Evolutionary conservation across 2,888 invertebrate genomes (phyloP), one percentile per base, ranked within the genome.

Genomic region (Villa cingulata): DNA sequence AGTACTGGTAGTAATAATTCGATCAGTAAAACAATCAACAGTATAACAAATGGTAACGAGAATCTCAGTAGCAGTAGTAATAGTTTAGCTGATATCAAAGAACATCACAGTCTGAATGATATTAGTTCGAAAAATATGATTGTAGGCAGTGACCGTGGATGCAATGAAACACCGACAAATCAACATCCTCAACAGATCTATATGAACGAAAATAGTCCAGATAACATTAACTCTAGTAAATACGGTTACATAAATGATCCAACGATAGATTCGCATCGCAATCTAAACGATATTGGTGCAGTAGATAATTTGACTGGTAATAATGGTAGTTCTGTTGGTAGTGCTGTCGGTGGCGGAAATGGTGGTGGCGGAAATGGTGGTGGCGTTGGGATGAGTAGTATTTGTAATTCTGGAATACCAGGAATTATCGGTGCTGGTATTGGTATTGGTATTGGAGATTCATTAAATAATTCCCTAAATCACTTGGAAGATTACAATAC

Each of bases 401-500:
- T 32, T 7, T 6, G 7, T 23, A 4, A 4, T 6, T 9, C 12
- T 32, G 29, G 12, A 12, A 32, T 32, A 12, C 12, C 3, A 12
- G 29, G 12, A 32, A 32, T 12, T 32, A 12, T 32, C 9, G 12
- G 12, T 32, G 18, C 16, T 32, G 34, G 15, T 17, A 34, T 10
- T 17, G 40, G 23, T 23, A 37, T 37, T 20, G 32, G 17, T 12
- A 39, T 16, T 32, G 17, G 6, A 18, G 36, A 3, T 20, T 16
- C 14, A 36, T 36, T 32, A 12, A 32, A 32, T 12, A 32, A 12
- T 32, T 32, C 39, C 9, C 17, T 23, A 23, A 44, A 36, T 23
- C 41, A 23, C 7, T 6, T 23, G 7, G 17, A 41, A n/a, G 48
- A 48, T 23, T 46, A 49, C 17, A 58, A 59, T 3, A 52, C 60